These are phyloP conservation scores for Rhinophrynus dorsalis DNA, from an alignment of 2,797 vertebrate genomes.

Conservation along the genomic window DNA sequence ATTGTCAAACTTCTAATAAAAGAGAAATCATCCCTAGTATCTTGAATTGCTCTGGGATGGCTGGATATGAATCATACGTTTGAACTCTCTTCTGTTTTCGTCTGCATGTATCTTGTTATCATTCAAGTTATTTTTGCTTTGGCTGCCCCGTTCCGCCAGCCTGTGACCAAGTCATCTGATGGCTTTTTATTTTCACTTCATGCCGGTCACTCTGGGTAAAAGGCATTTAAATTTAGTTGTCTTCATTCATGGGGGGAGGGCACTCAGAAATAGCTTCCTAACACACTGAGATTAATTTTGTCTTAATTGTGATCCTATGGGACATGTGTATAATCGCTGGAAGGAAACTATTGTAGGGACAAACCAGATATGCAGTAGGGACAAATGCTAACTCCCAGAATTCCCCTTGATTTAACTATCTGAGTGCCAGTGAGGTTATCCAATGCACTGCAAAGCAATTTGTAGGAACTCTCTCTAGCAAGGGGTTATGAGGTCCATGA, in stretches of 20 bases:
- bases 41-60: conserved; percentile 19
- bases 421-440: no score
- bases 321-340: no score
- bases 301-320: no score
- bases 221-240: conserved; percentile 20
- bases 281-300: no score
- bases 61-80: not conserved
- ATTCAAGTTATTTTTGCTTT: conserved; percentile 32
- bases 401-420: no score
- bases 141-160: conserved; percentile 4
- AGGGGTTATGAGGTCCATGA: no score
- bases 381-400: no score
- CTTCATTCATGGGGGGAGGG: not conserved
- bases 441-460: no score
- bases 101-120: conserved; percentile 28
- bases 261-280: conserved; percentile 3
- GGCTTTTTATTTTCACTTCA: conserved; percentile 17
- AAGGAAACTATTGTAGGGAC: no score
- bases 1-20: conserved; percentile 26
- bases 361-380: no score
- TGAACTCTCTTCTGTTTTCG: conserved; percentile 1
- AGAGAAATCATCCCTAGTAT: conserved; percentile 2
- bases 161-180: conserved; percentile 30
- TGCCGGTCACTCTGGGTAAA: conserved; percentile 20
- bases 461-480: no score